Conservation (phyloP, 2,888 invertebrate species). For the Molanna angustata region DNA sequence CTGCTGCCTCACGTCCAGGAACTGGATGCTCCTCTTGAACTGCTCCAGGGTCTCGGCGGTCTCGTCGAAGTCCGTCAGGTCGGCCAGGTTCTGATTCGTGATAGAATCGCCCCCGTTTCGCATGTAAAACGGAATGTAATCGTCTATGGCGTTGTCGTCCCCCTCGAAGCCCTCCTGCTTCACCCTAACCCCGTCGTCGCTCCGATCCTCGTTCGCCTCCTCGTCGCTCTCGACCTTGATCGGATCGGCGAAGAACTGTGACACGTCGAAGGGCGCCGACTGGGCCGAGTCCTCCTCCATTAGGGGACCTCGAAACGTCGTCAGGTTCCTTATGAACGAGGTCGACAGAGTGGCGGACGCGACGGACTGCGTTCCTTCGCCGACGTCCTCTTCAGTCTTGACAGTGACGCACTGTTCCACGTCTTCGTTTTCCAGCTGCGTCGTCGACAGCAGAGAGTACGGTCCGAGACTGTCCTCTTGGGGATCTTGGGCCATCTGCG, state of each 20-base stretch:
- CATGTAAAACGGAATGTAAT: slow-evolving; percentile 47
- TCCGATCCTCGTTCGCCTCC: not conserved
- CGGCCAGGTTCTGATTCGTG: slow-evolving; percentile 57
- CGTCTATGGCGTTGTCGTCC: slow-evolving; percentile 49
- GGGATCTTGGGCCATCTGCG: slow-evolving; percentile 37
- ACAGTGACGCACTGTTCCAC: slow-evolving; percentile 30
- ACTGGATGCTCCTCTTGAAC: slow-evolving; percentile 46
- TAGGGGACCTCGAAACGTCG: slow-evolving; percentile 38
- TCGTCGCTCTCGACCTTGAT: slow-evolving; percentile 4
- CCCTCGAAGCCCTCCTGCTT: slow-evolving; percentile 41
- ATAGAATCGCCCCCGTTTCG: slow-evolving; percentile 43
- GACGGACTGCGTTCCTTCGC: slow-evolving; percentile 38
- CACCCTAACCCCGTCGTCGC: slow-evolving; percentile 41
- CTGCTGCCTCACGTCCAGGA: slow-evolving; percentile 46
- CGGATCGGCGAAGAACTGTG: slow-evolving; percentile 45
- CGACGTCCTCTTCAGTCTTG: slow-evolving; percentile 24
- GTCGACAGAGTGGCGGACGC: slow-evolving; percentile 43
- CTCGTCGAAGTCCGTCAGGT: slow-evolving; percentile 55
- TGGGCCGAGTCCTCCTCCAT: slow-evolving; percentile 35
- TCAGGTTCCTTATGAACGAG: slow-evolving; percentile 46
- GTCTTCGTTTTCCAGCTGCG: slow-evolving; percentile 27
- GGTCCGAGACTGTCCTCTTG: not conserved
- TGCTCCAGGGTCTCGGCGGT: slow-evolving; percentile 45
- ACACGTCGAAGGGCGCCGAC: slow-evolving; percentile 45
- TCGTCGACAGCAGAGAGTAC: slow-evolving; percentile 10